Evolutionary conservation across 2,113 vertebrate species (phyloP).

Genomic region (Saccopteryx leptura): DNA sequence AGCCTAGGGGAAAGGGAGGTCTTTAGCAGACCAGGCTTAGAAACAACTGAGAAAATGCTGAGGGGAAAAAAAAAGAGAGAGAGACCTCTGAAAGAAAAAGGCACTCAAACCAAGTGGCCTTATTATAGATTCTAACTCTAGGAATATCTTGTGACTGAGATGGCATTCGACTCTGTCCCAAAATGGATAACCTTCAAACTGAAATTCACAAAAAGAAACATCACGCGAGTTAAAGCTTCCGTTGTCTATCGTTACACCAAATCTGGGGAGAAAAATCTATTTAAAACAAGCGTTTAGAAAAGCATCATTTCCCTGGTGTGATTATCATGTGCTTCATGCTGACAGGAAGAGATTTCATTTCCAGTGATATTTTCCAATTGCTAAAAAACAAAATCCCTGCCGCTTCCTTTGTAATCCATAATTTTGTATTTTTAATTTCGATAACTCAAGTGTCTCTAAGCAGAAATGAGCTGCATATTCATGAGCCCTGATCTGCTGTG

Average conservation of each 20-base stretch:
- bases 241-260: slow-evolving; percentile 83
- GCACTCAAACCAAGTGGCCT: not conserved
- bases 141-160: slow-evolving; percentile 64
- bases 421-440: slow-evolving; percentile 88
- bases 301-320: slow-evolving; percentile 79
- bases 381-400: slow-evolving; percentile 66
- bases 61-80: not conserved
- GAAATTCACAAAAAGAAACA: slow-evolving; percentile 77
- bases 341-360: slow-evolving; percentile 85
- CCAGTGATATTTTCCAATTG: slow-evolving; percentile 87
- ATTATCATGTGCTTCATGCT: slow-evolving; percentile 85
- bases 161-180: slow-evolving; percentile 67
- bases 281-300: slow-evolving; percentile 82
- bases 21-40: not conserved
- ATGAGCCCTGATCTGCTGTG: slow-evolving; percentile 86
- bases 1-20: not conserved
- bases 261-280: slow-evolving; percentile 79
- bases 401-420: slow-evolving; percentile 83
- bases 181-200: slow-evolving; percentile 73
- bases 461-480: slow-evolving; percentile 88
- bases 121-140: slow-evolving; percentile 53
- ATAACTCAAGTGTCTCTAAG: slow-evolving; percentile 87
- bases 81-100: not conserved
- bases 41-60: not conserved
- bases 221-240: slow-evolving; percentile 73